Base-by-base conservation (phyloP, 2,797 vertebrate genomes). In the Lophotriccus pileatus region DNA sequence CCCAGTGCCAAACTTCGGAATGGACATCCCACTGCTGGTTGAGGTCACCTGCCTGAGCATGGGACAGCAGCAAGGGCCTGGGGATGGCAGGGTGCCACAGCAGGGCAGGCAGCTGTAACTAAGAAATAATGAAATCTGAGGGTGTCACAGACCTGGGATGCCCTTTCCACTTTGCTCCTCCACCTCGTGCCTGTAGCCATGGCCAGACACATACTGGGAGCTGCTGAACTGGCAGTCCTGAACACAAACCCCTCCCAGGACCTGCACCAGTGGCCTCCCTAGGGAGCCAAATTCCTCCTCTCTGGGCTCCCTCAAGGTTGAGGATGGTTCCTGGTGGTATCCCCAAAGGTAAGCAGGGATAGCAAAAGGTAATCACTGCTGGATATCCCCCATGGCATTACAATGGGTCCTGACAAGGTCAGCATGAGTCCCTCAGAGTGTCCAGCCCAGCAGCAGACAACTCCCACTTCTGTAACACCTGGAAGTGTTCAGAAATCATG, bases 261-360 rank as follows among this genome's bases (percentile, higher is more conserved):
- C 4, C 10, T 0, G 0, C 22, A 20, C 19, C 0, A 1, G 23
- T 34, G 18, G 27, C 32, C 79, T 30, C 46, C 21, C 34, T 22
- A 13, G 15, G 50, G 43, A 81, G 28, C 11, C 59, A 79, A 62
- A 69, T 28, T 62, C 47, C 47, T 73, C 47, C 22, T 82, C 74
- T 58, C 18, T 25, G 63, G 8, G 4, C 22, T 85, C 47, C 9
- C 22, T 85, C 15, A 47, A 60, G 43, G 9, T 10, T 82, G n/a
- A 34, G 69, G 8, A 6, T 15, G 9, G 17, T 46, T 46, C 21
- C 47, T 41, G 21, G 10, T 64, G 47, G n/a, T 53, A 50, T 41
- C 7, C 50, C 10, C 36, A 46, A 59, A 68, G 28, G 50, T 43
- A 84, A 80, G 20, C 1, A 4, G 58, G 32, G 32, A 36, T 27